phyloP scores from a whole-genome alignment of 2,888 invertebrate species.

The Agrotis segetum region DNA sequence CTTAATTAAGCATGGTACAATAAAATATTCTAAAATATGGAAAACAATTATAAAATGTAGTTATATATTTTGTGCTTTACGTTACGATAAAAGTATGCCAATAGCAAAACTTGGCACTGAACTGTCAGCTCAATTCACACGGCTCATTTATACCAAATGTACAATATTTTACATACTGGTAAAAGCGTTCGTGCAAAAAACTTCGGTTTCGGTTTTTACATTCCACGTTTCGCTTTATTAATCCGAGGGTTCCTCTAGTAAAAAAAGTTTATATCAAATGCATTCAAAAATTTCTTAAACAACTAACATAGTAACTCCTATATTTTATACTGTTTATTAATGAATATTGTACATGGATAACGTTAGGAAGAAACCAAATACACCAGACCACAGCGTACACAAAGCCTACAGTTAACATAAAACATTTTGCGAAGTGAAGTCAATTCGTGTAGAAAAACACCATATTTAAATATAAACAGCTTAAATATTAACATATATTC shows the following conservation, averaged over 20 bases:
- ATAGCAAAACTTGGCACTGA: conserved; percentile 90
- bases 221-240: conserved; percentile 86
- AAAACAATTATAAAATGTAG: conserved; percentile 80
- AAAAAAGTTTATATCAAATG: conserved; percentile 91
- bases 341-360: conserved; percentile 85
- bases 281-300: conserved; percentile 91
- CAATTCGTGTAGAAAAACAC: conserved; percentile 87
- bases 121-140: conserved; percentile 89
- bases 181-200: conserved; percentile 89
- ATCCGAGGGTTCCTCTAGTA: conserved; percentile 87
- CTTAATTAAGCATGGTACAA: conserved; percentile 88
- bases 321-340: conserved; percentile 85
- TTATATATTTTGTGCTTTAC: conserved; percentile 83
- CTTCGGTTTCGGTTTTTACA: conserved; percentile 88
- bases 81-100: conserved; percentile 82
- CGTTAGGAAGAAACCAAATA: conserved; percentile 87
- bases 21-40: conserved; percentile 88
- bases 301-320: conserved; percentile 89
- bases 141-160: conserved; percentile 91
- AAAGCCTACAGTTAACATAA: conserved; percentile 87
- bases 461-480: conserved; percentile 88
- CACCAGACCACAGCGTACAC: conserved; percentile 88
- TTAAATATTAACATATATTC: conserved; percentile 89
- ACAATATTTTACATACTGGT: conserved; percentile 91
- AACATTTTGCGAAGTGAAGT: conserved; percentile 83